Conservation (phyloP, 2,113 vertebrate species). For the Syrrhaptes paradoxus region DNA sequence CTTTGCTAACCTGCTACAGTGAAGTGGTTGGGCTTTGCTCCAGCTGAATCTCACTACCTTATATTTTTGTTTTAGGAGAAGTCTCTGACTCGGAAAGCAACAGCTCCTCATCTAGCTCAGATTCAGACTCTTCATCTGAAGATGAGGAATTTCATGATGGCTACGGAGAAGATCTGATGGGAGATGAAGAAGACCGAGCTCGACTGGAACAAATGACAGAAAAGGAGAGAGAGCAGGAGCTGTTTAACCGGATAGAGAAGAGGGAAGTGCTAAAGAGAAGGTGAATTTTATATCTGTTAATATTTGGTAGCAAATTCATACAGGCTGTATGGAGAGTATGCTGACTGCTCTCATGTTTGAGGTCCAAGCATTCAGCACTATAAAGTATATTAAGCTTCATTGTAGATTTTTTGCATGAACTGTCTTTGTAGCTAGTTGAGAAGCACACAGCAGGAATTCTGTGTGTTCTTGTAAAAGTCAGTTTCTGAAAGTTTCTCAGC, state of each 20-base stretch:
- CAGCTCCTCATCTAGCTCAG: conserved; percentile 95
- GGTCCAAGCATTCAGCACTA: background rate
- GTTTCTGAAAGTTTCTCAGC: background rate
- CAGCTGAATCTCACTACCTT: background rate
- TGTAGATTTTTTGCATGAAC: background rate
- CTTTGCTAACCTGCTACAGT: background rate
- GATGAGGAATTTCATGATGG: conserved; percentile 97
- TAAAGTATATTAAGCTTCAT: background rate
- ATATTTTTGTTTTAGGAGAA: conserved; percentile 82
- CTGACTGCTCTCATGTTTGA: background rate
- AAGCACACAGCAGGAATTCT: background rate
- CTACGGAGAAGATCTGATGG: conserved; percentile 97
- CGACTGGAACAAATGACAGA: conserved; percentile 98
- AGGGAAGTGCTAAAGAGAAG: conserved; percentile 97
- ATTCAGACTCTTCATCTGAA: conserved; percentile 95
- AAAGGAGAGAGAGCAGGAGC: conserved; percentile 96
- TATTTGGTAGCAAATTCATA: background rate
- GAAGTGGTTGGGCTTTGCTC: background rate
- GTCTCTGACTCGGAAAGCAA: conserved; percentile 98
- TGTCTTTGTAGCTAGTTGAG: background rate
- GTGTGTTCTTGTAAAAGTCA: background rate
- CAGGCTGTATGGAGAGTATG: background rate
- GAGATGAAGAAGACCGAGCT: conserved; percentile 94
- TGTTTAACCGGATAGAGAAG: conserved; percentile 98
- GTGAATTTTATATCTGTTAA: conserved; percentile 66